Evolutionary conservation across 1,140 invertebrate species (phyloP), one percentile per base, ranked within the genome.

Genomic region (Cyrtorhinus lividipennis): DNA sequence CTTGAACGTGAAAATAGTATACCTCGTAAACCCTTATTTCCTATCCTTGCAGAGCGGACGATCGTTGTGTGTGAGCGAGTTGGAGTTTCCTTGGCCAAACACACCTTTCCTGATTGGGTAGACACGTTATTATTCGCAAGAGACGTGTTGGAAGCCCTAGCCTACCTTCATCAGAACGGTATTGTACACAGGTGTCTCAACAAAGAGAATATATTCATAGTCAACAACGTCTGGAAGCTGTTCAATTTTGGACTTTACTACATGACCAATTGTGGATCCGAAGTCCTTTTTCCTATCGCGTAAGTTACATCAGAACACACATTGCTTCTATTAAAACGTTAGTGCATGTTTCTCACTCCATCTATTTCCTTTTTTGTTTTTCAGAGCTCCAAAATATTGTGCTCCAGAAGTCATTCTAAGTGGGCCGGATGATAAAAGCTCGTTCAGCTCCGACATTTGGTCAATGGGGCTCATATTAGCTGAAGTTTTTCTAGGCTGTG

Each of bases 211-310:
- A 87, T 98, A 67, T 75, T 94, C 10, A 72, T 95, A 15, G 83
- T 88, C 71, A 76, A 76, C 44, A 74, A 81, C 68, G 80, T 81
- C 30, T 78, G 83, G 70, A 83, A 95, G 72, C 71, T 98, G 25
- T 91, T 90, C 68, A 93, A 95, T 74, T 96, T 90, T 80, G 95
- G 93, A 10, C 73, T 95, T 59, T 92, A 88, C 76, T 85, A 90
- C 71, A 94, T 96, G 85, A 95, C 92, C 22, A 84, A 86, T 69
- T 76, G 77, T 71, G 91, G 90, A 56, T 81, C 80, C 67, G 82
- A 87, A 73, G 90, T 97, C 5, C 82, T 87, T 13, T 97, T 97
- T 81, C 93, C 93, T 59, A 85, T 96, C 69, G 90, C 91, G 84
- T 92, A 79, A 76, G 77, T 77, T 62, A 66, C 56, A 48, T 53